Evolutionary conservation across 2,888 invertebrate species (phyloP).

Genomic region (Drosophila neutralis): DNA sequence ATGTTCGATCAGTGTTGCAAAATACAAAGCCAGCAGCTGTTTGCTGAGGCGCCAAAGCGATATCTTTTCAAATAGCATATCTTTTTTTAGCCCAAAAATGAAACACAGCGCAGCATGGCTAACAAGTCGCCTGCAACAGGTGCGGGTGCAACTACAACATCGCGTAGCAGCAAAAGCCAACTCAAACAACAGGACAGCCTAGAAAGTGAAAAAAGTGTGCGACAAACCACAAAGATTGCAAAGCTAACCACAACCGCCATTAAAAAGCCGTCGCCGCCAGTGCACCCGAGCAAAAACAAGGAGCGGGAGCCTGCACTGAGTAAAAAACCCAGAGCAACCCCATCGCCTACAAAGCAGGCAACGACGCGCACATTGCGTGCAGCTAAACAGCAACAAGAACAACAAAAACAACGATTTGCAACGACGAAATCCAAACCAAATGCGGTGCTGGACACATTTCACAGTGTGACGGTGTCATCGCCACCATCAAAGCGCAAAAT

Average conservation of each 20-base stretch:
- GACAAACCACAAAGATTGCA: slow-evolving; percentile 44
- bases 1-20: slow-evolving; percentile 38
- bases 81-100: slow-evolving; percentile 49
- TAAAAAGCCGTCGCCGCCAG: slow-evolving; percentile 37
- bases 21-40: slow-evolving; percentile 11
- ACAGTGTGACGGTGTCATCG: slow-evolving; percentile 84
- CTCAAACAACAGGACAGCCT: slow-evolving; percentile 49
- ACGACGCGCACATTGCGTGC: slow-evolving; percentile 47
- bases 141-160: slow-evolving; percentile 27
- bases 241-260: slow-evolving; percentile 22
- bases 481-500: slow-evolving; percentile 81
- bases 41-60: not conserved
- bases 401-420: slow-evolving; percentile 31
- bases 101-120: slow-evolving; percentile 52
- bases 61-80: slow-evolving; percentile 4
- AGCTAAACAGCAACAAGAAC: slow-evolving; percentile 37
- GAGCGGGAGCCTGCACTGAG: slow-evolving; percentile 27
- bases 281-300: slow-evolving; percentile 43
- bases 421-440: slow-evolving; percentile 75
- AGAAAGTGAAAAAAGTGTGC: slow-evolving; percentile 45
- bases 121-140: slow-evolving; percentile 56
- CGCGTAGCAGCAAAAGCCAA: slow-evolving; percentile 33
- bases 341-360: slow-evolving; percentile 54
- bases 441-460: slow-evolving; percentile 82
- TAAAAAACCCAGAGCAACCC: slow-evolving; percentile 49